Base-by-base conservation (phyloP, 2,888 invertebrate genomes). In the Metacarcinus magister region DNA sequence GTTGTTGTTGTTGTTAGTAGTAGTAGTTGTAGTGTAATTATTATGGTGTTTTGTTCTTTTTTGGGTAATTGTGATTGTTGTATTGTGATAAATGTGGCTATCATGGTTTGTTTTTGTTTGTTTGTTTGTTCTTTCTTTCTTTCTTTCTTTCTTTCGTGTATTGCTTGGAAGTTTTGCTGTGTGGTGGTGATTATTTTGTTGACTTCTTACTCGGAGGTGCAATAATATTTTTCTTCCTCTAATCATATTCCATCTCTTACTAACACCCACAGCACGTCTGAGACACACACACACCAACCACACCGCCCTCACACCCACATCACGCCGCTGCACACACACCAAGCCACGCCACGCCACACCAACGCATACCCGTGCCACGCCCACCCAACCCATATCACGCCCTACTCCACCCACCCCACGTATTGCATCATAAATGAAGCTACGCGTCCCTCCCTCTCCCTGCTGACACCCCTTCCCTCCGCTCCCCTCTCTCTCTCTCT, bases 361-460 rank as follows among this genome's bases (percentile, higher is more conserved):
- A 2, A 32, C 82, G 8, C 82, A 82, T 32, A 82, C 82, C 8
- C 82, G 4, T 32, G 82, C 82, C 82, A 82, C 82, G 82, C 82
- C 82, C 82, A 82, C 82, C 82, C 32, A 82, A 32, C 32, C 82
- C 82, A 82, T 32, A 32, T 32, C 82, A 82, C 82, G 32, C 82
- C 82, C 32, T 82, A 8, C 82, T 82, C 82, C 82, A 32, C 82
- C 82, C 82, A 82, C 82, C 82, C 82, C 32, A 82, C 32, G 82
- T 82, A 82, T 82, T 82, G 82, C 82, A 82, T 82, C 82, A 82
- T 82, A 82, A 82, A 82, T 82, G 82, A 82, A 82, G 82, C 82
- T 82, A 82, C 32, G 82, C 13, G 8, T 23, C 32, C 82, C 82
- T 32, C 82, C 28, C 82, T 82, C 82, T 23, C 32, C 7, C 82